Percentiles rank a stretch among this genome's conserved stretches.
These are phyloP conservation scores for Rotaria socialis DNA, from an alignment of 2,888 invertebrate species.

Conservation along the genomic window DNA sequence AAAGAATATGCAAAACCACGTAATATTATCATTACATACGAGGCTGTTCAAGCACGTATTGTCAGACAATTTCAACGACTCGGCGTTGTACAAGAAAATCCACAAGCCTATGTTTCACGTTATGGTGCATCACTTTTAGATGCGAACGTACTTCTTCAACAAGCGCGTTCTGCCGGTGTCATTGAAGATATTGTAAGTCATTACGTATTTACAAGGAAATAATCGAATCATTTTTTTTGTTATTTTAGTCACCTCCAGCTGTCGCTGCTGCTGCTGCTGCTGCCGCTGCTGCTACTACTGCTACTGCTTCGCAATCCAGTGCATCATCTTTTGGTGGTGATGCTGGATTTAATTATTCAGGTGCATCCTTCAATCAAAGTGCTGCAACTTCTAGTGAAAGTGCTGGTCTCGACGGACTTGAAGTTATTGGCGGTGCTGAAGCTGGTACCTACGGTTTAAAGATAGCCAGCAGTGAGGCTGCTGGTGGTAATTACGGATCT, in stretches of 20 bases:
- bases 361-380: not conserved
- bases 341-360: not conserved
- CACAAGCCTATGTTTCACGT: constrained; percentile 37
- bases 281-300: not conserved
- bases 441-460: not conserved
- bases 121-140: constrained; percentile 36
- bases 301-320: not conserved
- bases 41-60: constrained; percentile 38
- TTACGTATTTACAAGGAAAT: too few species aligned
- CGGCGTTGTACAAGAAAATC: constrained; percentile 42
- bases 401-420: not conserved
- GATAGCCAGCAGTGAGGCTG: not conserved
- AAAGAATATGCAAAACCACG: constrained; percentile 34
- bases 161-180: constrained; percentile 15
- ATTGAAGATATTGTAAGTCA: constrained; percentile 24
- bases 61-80: constrained; percentile 40
- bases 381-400: not conserved
- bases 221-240: too few species aligned
- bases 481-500: not conserved
- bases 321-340: not conserved
- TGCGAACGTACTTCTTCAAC: constrained; percentile 25
- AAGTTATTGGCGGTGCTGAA: not conserved
- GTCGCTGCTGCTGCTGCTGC: not conserved
- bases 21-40: constrained; percentile 40
- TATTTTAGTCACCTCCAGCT: not conserved